phyloP scores from a whole-genome alignment of 2,888 invertebrate genomes.

The Cenopis cana region DNA sequence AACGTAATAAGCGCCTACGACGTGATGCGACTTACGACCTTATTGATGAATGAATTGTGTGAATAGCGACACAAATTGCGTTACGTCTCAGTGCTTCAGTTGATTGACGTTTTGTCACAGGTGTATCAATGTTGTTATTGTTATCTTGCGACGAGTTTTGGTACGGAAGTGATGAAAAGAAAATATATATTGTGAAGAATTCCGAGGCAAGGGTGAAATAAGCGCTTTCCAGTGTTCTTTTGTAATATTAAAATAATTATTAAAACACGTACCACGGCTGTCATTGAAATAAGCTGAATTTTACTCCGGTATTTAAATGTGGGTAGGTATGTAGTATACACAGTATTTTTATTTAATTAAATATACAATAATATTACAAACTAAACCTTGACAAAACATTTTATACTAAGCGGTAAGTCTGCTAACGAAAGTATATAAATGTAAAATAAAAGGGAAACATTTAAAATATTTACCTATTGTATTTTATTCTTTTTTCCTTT shows the following conservation, averaged over 20 bases:
- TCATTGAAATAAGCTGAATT: background rate
- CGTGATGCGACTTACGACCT: constrained; percentile 8
- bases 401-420: too few relatives aligned
- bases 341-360: too few relatives aligned
- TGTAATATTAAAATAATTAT: background rate
- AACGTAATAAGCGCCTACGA: constrained; percentile 9
- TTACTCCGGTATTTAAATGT: background rate
- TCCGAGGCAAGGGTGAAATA: background rate
- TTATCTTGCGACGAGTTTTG: constrained; percentile 20
- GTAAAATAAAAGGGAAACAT: too few relatives aligned
- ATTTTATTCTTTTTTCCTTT: too few relatives aligned
- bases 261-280: too few relatives aligned
- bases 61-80: constrained; percentile 36
- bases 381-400: background rate
- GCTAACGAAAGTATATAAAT: too few relatives aligned
- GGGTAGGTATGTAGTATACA: too few relatives aligned
- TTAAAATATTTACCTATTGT: too few relatives aligned
- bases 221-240: background rate
- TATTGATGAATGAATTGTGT: constrained; percentile 16
- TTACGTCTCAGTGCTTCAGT: constrained; percentile 38
- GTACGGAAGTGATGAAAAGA: constrained; percentile 6
- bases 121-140: constrained; percentile 35
- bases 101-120: constrained; percentile 41
- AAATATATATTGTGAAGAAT: constrained; percentile 4
- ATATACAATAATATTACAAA: background rate